Percentiles rank a stretch among this genome's conserved stretches.
Evolutionary conservation across 2,113 vertebrate genomes (phyloP).

Genomic region (Aramus guarauna): DNA sequence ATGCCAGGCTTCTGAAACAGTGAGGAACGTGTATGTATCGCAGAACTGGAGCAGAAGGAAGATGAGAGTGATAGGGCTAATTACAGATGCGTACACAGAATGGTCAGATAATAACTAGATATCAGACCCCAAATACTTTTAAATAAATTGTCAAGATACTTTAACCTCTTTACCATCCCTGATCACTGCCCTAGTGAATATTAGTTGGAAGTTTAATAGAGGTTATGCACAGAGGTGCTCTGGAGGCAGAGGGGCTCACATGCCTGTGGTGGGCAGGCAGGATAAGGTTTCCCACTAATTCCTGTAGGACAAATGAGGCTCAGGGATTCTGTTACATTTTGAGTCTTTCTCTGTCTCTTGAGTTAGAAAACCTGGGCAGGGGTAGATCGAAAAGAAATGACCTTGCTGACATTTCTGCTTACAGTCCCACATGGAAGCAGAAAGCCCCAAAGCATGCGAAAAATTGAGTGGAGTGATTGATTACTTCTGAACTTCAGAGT

Average conservation of each 20-base stretch:
- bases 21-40: background rate
- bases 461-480: background rate
- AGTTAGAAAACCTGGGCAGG: background rate
- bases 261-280: background rate
- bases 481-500: background rate
- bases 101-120: background rate
- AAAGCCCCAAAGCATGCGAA: background rate
- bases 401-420: constrained; percentile 11
- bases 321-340: constrained; percentile 1
- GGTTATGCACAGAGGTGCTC: background rate
- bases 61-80: background rate
- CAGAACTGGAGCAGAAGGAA: background rate
- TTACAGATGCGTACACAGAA: background rate
- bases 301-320: background rate
- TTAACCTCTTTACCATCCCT: background rate
- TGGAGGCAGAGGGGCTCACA: background rate
- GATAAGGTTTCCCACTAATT: constrained; percentile 25
- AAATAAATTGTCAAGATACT: background rate
- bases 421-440: background rate
- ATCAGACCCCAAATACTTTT: background rate
- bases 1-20: background rate
- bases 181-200: background rate
- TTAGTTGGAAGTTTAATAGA: background rate
- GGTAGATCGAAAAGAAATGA: background rate
- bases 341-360: background rate